phyloP scores from a whole-genome alignment of 35 echinoderm and acorn worm genomes.

The Heliocidaris erythrogramma region DNA sequence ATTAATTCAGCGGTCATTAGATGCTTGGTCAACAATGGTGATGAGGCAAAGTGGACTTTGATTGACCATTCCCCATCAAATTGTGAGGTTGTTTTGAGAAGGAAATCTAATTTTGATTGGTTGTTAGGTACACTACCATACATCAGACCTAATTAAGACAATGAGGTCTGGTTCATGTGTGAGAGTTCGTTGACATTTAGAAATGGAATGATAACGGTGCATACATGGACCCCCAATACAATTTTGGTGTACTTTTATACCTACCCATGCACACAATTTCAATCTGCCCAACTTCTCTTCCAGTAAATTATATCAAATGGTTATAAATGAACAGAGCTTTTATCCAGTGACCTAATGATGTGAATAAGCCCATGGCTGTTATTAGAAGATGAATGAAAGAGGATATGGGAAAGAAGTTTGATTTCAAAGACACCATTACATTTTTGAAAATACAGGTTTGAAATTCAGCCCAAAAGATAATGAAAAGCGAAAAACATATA shows the following conservation, averaged over 20 bases:
- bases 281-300: not conserved
- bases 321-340: not conserved
- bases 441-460: too few species aligned
- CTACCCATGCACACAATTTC: not conserved
- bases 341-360: too few species aligned
- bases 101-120: constrained; percentile 17
- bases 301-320: not conserved
- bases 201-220: not conserved
- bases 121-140: not conserved
- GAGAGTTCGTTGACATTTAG: not conserved
- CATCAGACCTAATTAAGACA: not conserved
- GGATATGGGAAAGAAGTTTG: too few species aligned
- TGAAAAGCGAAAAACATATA: too few species aligned
- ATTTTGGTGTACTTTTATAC: not conserved
- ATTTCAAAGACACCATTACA: too few species aligned
- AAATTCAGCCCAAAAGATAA: too few species aligned
- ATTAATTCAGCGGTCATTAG: not conserved
- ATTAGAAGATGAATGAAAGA: too few species aligned
- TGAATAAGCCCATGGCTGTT: too few species aligned
- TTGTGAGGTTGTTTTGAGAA: not conserved
- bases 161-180: not conserved
- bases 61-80: not conserved
- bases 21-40: not conserved
- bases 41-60: constrained; percentile 8
- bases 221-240: not conserved